Percentiles rank a stretch among this genome's conserved stretches.
Evolutionary conservation across 2,888 invertebrate genomes (phyloP).

Genomic region (Trachelus tabidus): DNA sequence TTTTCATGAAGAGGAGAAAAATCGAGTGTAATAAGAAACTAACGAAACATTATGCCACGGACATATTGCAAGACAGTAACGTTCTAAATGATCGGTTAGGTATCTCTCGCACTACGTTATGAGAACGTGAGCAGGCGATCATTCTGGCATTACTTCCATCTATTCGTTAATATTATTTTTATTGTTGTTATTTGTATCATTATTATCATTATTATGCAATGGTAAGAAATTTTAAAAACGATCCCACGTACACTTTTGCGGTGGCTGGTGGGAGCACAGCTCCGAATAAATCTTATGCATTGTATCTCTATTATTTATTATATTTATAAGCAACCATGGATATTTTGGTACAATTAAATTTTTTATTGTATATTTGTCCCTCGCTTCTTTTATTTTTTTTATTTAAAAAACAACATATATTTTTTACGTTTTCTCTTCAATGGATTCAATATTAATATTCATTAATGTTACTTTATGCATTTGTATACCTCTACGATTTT

Average conservation of each 20-base stretch:
- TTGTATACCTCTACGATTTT: conserved; percentile 27
- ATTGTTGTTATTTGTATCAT: conserved; percentile 36
- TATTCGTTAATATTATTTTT: conserved; percentile 31
- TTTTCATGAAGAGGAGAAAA: neutral
- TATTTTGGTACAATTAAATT: conserved; percentile 65
- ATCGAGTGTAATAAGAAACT: neutral
- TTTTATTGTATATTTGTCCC: conserved; percentile 52
- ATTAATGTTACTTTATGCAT: conserved; percentile 40
- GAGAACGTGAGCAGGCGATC: conserved; percentile 55
- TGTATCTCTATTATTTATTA: conserved; percentile 63
- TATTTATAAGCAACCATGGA: conserved; percentile 64
- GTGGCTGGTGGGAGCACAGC: conserved; percentile 64
- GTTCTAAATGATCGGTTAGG: conserved; percentile 1
- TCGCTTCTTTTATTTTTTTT: conserved; percentile 33
- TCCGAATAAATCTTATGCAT: conserved; percentile 65
- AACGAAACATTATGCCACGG: neutral
- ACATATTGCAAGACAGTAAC: neutral
- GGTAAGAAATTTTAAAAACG: conserved; percentile 65
- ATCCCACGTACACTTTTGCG: conserved; percentile 58
- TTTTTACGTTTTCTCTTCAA: conserved; percentile 38
- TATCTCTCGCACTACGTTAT: conserved; percentile 21
- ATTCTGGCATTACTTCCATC: conserved; percentile 30
- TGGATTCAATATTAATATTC: conserved; percentile 44
- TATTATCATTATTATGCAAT: conserved; percentile 61
- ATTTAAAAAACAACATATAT: conserved; percentile 55